A percentile compares a stretch with the other conserved stretches of the same genome.
Evolutionary conservation across 1,140 invertebrate species (phyloP).

Genomic region (Drosophila pallidifrons): DNA sequence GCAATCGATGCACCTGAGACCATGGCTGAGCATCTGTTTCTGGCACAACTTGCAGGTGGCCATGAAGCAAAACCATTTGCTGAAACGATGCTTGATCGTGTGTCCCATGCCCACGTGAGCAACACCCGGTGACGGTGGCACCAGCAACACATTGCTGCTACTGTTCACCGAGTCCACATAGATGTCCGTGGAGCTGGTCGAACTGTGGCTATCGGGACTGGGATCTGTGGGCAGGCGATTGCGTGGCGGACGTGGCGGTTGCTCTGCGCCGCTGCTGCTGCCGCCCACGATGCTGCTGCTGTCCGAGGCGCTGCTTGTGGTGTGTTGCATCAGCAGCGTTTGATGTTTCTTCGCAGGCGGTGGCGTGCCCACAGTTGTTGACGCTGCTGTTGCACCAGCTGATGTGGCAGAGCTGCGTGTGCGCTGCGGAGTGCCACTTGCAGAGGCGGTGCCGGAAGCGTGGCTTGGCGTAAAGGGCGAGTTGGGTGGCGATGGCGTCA

Average conservation of each 20-base stretch:
- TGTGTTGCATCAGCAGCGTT: conserved; percentile 79
- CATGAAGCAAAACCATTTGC: conserved; percentile 94
- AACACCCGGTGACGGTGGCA: conserved; percentile 91
- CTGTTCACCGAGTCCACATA: conserved; percentile 67
- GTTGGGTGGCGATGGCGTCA: conserved; percentile 82
- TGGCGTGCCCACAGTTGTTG: conserved; percentile 86
- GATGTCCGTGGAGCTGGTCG: conserved; percentile 86
- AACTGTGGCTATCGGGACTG: conserved; percentile 85
- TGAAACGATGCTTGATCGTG: conserved; percentile 96
- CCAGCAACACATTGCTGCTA: conserved; percentile 86
- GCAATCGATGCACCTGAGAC: conserved; percentile 96
- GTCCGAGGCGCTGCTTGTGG: conserved; percentile 54
- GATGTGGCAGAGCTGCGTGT: conserved; percentile 39
- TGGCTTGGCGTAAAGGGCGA: conserved; percentile 71
- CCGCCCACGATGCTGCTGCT: conserved; percentile 34
- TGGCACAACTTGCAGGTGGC: conserved; percentile 96
- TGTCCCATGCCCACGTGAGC: conserved; percentile 93
- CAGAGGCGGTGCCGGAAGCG: conserved; percentile 85
- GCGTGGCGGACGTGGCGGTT: conserved; percentile 83
- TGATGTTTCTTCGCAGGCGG: conserved; percentile 91
- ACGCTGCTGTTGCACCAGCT: conserved; percentile 27
- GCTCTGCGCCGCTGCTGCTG: conserved; percentile 25
- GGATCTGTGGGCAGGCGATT: conserved; percentile 90
- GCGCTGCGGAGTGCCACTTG: conserved; percentile 72
- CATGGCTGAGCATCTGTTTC: conserved; percentile 95